Evolutionary conservation across 2,113 vertebrate genomes (phyloP), one percentile per base, ranked within the genome.

Genomic region (Aythya baeri): DNA sequence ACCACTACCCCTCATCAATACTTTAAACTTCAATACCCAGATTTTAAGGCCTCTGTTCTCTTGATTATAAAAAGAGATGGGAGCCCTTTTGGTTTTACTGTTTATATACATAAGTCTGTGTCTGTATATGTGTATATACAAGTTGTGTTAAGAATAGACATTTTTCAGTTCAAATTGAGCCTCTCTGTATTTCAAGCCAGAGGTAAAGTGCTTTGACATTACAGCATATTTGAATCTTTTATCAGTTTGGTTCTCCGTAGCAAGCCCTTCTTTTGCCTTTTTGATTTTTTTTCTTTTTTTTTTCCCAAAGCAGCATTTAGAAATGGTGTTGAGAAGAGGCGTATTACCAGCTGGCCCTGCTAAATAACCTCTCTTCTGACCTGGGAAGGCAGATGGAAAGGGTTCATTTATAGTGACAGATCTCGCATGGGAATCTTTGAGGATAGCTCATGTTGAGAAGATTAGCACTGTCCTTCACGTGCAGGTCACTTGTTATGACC

Each of bases 381-480:
- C 97, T 96, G 93, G 89, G 94, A 96, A 97, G 96, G 93, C 98
- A 98, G 97, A 96, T 98, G 97, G 97, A 97, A 97, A 96, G 93
- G 96, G 95, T 93, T 98, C 96, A 96, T 98, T 97, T 97, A 92
- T 91, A 96, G 95, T 93, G 94, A 96, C 96, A 97, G 92, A 83
- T 95, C 97, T 98, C 86, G 0, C 86, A 67, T 96, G 97, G 97
- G 96, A 95, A 95, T 92, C 97, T 95, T 96, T 94, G 96, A 96
- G 94, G 90, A 84, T 93, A 67, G 93, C 79, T 95, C 93, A 57
- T 71, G 89, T 94, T 96, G 96, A 93, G 97, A 96, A 96, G 97
- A 97, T 96, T 76, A 98, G 96, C 86, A 1, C 79, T 92, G 94
- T 97, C 97, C 97, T 97, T 97, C 95, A 81, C 65, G 17, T 93